A percentile compares a stretch with the other conserved stretches of the same genome.
phyloP scores from a whole-genome alignment of 2,888 invertebrate species.

The Pilophorus perplexus region DNA sequence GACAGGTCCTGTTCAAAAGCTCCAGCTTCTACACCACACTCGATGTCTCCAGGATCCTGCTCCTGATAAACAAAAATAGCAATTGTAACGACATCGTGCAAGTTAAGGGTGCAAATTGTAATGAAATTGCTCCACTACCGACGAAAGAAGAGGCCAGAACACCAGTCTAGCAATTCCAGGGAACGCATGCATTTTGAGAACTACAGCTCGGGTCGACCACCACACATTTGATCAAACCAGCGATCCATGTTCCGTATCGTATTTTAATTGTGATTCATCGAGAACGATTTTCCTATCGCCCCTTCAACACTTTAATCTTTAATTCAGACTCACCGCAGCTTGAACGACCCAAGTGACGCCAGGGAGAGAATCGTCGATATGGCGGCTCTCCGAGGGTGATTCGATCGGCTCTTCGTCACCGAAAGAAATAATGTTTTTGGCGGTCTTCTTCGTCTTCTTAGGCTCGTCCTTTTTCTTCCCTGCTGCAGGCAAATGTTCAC shows the following conservation, averaged over 20 bases:
- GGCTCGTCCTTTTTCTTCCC: conserved; percentile 40
- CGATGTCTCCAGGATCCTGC: conserved; percentile 47
- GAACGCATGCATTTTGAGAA: too few relatives aligned
- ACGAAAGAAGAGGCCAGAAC: too few relatives aligned
- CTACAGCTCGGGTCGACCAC: too few relatives aligned
- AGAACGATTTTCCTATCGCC: too few relatives aligned
- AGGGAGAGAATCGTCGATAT: not conserved
- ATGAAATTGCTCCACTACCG: too few relatives aligned
- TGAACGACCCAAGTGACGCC: conserved; percentile 1
- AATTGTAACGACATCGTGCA: not conserved
- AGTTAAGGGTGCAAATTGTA: too few relatives aligned
- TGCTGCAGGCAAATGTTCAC: too few relatives aligned
- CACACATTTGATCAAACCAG: too few relatives aligned
- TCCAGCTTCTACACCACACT: conserved; percentile 51
- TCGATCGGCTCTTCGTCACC: conserved; percentile 43
- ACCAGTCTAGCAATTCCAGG: too few relatives aligned
- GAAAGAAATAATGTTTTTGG: conserved; percentile 43
- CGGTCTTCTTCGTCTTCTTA: conserved; percentile 34
- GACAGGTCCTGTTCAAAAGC: conserved; percentile 38
- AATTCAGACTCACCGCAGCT: conserved; percentile 17
- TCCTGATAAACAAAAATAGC: conserved; percentile 24
- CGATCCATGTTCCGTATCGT: too few relatives aligned
- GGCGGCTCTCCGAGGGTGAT: not conserved
- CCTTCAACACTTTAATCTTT: not conserved
- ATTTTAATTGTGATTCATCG: too few relatives aligned